Evolutionary conservation across 2,797 vertebrate genomes (phyloP).

Genomic region (Melanotaenia parkinsoni): DNA sequence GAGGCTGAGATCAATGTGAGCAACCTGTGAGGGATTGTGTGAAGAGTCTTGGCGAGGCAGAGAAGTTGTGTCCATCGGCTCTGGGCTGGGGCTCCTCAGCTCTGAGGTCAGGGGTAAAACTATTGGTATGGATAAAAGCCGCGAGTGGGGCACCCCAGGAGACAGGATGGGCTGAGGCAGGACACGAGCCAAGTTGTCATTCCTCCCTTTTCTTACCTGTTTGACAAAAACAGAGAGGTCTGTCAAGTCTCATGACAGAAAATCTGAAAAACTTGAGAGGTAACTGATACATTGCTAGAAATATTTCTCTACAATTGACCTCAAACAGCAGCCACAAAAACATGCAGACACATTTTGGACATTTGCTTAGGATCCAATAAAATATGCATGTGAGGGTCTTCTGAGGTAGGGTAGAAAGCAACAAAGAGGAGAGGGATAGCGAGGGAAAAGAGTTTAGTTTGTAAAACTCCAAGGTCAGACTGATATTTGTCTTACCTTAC

Average conservation of each 20-base stretch:
- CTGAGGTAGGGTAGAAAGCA: background rate
- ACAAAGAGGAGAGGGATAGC: conserved; percentile 1
- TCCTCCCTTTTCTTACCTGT: conserved; percentile 80
- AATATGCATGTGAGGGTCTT: conserved; percentile 38
- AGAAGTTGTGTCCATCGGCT: conserved; percentile 72
- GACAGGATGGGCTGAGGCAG: conserved; percentile 72
- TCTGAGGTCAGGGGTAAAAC: conserved; percentile 59
- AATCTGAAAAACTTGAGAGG: conserved; percentile 43
- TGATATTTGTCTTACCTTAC: conserved; percentile 72
- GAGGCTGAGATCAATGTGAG: conserved; percentile 43
- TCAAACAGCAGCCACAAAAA: background rate
- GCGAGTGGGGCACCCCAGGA: conserved; percentile 62
- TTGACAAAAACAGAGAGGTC: conserved; percentile 38
- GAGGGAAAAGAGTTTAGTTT: background rate
- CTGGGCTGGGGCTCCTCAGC: conserved; percentile 51
- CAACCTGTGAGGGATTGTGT: background rate
- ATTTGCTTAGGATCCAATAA: conserved; percentile 46
- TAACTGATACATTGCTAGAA: conserved; percentile 39
- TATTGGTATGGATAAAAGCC: conserved; percentile 61
- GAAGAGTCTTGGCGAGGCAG: conserved; percentile 10
- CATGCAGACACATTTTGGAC: conserved; percentile 2
- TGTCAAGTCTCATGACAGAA: conserved; percentile 46
- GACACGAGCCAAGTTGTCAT: conserved; percentile 49
- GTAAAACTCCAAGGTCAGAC: conserved; percentile 34
- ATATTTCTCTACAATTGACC: conserved; percentile 18